These are phyloP conservation scores for Manis pentadactyla DNA, from an alignment of 2,797 vertebrate genomes.

Conservation along the genomic window DNA sequence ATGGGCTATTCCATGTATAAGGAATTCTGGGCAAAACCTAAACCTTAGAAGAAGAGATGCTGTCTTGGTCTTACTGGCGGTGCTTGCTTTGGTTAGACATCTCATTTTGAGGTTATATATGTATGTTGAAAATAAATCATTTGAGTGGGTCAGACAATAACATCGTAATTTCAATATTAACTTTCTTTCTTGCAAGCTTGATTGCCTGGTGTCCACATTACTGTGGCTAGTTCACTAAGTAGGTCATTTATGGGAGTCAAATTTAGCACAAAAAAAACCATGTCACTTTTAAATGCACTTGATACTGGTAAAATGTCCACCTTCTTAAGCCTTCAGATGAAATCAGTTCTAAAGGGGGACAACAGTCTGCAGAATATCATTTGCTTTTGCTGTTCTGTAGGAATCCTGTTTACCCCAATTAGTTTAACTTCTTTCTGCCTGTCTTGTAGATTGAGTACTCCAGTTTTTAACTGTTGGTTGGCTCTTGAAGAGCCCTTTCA, in stretches of 20 bases:
- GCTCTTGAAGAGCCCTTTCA: neutral
- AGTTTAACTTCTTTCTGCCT: neutral
- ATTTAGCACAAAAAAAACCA: neutral
- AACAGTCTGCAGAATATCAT: neutral
- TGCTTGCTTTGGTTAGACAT: slow-evolving; percentile 72
- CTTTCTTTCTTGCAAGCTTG: slow-evolving; percentile 38
- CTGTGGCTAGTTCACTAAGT: neutral
- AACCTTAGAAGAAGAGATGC: slow-evolving; percentile 82
- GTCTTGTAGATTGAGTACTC: neutral
- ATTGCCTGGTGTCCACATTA: slow-evolving; percentile 37
- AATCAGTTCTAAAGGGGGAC: neutral
- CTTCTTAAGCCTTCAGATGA: neutral
- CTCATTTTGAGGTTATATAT: slow-evolving; percentile 67
- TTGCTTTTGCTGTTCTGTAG: neutral
- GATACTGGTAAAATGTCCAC: neutral
- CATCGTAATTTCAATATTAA: slow-evolving; percentile 25
- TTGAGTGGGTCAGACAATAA: slow-evolving; percentile 29
- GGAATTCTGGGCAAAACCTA: slow-evolving; percentile 90
- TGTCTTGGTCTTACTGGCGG: slow-evolving; percentile 41
- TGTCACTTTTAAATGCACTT: neutral
- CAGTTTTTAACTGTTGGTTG: neutral
- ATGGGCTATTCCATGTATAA: slow-evolving; percentile 94
- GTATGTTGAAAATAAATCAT: slow-evolving; percentile 65
- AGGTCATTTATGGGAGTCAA: neutral
- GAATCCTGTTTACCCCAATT: neutral